These are phyloP conservation scores for Cyrtonyx montezumae DNA, from an alignment of 2,113 vertebrate genomes.

Conservation along the genomic window DNA sequence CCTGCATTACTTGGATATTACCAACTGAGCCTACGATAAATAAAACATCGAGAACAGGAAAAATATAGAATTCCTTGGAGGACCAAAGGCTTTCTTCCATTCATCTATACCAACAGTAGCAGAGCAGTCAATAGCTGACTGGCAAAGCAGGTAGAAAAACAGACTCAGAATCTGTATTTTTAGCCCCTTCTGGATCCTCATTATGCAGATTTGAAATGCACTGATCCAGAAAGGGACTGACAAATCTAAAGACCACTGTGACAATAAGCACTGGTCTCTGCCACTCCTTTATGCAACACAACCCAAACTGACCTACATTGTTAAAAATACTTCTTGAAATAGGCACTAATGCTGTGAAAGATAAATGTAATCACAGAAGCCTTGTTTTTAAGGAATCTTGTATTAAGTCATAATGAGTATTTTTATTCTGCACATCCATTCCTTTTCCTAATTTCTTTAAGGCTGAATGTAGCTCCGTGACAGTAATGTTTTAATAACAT, in stretches of 20 bases:
- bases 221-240: not conserved
- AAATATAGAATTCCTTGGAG: not conserved
- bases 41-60: accelerated
- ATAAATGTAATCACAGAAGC: not conserved
- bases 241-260: not conserved
- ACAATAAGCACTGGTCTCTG: not conserved
- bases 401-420: not conserved
- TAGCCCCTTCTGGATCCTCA: not conserved
- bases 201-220: not conserved
- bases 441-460: not conserved
- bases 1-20: not conserved
- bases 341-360: not conserved
- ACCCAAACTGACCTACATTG: not conserved
- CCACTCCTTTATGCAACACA: not conserved
- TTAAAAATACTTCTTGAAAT: conserved; percentile 7
- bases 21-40: not conserved
- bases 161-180: not conserved
- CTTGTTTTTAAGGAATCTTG: not conserved
- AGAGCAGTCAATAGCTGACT: not conserved
- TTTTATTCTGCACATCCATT: not conserved
- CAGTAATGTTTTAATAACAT: not conserved
- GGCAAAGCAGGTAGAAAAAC: not conserved
- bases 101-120: not conserved
- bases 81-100: not conserved
- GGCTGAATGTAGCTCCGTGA: not conserved